Evolutionary conservation across 1,140 invertebrate species (phyloP).

Genomic region (Heliconius congener): DNA sequence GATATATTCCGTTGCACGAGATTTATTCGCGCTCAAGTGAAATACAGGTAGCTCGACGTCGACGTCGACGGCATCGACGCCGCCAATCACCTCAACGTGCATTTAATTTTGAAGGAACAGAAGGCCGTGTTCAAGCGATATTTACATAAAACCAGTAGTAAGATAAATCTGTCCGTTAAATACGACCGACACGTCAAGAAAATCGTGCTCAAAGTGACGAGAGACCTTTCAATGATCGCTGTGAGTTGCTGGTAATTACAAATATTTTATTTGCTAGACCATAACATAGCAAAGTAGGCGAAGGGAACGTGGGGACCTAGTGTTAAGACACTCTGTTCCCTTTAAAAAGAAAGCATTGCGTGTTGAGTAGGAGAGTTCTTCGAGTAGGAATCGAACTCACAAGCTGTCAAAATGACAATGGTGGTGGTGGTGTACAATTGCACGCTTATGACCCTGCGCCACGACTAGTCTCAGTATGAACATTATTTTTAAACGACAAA

Average conservation of each 20-base stretch:
- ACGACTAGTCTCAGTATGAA: no score
- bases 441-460: no score
- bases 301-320: no score
- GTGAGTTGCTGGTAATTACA: neutral
- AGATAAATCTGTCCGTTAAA: slow-evolving; percentile 10
- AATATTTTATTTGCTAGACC: neutral
- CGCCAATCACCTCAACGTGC: slow-evolving; percentile 13
- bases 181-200: slow-evolving; percentile 3
- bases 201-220: neutral
- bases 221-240: neutral
- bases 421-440: no score
- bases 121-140: neutral
- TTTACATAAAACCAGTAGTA: slow-evolving; percentile 15
- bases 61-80: neutral
- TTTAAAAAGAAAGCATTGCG: no score
- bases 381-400: no score
- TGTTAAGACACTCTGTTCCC: no score
- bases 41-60: neutral
- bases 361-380: no score
- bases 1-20: neutral
- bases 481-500: no score
- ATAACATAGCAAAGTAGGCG: neutral
- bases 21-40: neutral
- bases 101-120: slow-evolving; percentile 17
- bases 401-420: no score